phyloP scores from a whole-genome alignment of 1,140 invertebrate species.

The Acromyrmex echinatior region DNA sequence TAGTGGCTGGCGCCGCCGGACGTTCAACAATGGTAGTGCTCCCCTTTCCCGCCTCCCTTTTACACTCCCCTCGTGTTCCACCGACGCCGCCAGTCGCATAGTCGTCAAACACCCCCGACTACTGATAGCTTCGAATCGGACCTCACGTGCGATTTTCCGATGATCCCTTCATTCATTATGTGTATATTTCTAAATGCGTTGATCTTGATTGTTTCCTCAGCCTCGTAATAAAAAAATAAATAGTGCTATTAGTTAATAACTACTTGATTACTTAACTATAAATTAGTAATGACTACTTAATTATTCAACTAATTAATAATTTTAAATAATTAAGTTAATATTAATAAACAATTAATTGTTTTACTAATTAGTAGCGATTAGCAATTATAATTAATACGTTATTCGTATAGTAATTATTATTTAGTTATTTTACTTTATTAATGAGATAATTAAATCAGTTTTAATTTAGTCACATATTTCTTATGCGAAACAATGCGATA shows the following conservation, averaged over 20 bases:
- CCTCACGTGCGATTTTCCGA: neutral
- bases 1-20: constrained; percentile 83
- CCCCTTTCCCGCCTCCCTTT: constrained; percentile 61
- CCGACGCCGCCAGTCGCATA: constrained; percentile 76
- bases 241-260: no score
- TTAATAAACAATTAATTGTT: no score
- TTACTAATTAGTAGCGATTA: no score
- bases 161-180: neutral
- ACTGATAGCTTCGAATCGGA: constrained; percentile 72
- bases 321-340: no score
- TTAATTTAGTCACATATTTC: neutral
- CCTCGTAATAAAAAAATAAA: no score
- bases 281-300: no score
- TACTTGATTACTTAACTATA: no score
- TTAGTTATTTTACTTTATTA: no score
- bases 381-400: no score
- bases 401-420: no score
- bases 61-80: constrained; percentile 68
- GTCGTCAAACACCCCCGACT: constrained; percentile 81
- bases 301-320: no score
- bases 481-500: neutral
- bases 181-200: neutral
- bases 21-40: constrained; percentile 81
- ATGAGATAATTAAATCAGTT: neutral
- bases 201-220: neutral